A percentile compares a stretch with the other conserved stretches of the same genome.
Conservation (phyloP, 2,888 invertebrate species). For the Agonopterix alstromeriana region DNA sequence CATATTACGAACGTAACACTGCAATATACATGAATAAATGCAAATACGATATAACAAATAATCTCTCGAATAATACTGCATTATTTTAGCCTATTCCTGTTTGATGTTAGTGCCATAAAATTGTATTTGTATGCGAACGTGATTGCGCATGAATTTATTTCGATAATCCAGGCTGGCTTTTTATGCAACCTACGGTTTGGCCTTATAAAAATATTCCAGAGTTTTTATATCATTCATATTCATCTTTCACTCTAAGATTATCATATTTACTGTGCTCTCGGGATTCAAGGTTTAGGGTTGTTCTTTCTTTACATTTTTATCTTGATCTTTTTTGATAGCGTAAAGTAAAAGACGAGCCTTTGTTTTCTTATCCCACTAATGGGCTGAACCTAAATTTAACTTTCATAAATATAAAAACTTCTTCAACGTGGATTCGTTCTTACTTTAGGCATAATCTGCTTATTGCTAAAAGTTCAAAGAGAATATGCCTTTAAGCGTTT, state of each 20-base stretch:
- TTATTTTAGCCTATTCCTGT: conserved; percentile 7
- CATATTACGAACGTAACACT: conserved; percentile 16
- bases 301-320: conserved; percentile 1
- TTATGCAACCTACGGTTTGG: conserved; percentile 3
- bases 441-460: too few species aligned
- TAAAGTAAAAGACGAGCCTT: background rate
- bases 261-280: conserved; percentile 14
- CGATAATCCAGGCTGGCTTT: conserved; percentile 11
- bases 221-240: conserved; percentile 13
- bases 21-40: conserved; percentile 9
- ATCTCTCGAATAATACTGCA: background rate
- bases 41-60: conserved; percentile 9
- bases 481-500: too few species aligned
- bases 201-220: conserved; percentile 13
- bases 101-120: conserved; percentile 7
- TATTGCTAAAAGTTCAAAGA: too few species aligned
- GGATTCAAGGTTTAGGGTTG: conserved; percentile 6
- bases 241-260: conserved; percentile 14
- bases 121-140: conserved; percentile 19
- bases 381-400: conserved; percentile 1
- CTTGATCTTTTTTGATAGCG: background rate
- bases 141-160: conserved; percentile 26
- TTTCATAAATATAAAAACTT: too few species aligned
- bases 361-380: conserved; percentile 4
- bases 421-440: too few species aligned